Evolutionary conservation across 2,797 vertebrate species (phyloP), one percentile per base, ranked within the genome.

Genomic region (Tinamus major): DNA sequence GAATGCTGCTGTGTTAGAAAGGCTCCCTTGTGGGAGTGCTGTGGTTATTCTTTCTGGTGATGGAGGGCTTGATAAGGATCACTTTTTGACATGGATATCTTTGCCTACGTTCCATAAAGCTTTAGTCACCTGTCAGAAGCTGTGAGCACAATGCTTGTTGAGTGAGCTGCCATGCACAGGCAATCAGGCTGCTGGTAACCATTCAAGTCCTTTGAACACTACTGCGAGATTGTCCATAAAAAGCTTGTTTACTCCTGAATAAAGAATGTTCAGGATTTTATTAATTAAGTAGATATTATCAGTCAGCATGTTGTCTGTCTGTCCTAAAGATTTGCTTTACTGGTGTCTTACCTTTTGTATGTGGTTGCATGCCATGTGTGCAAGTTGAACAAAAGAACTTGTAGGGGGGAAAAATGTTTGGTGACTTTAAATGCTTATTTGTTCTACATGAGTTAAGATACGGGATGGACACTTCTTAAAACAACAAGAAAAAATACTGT

Each of bases 1-100:
- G 79, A 94, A 51, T 0, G 0, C 26, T 10, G 0, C 0, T 0
- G 70, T 0, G 0, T 94, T 51, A 10, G 14, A 89, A 89, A 48
- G 27, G 48, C 64, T 95, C 65, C 35, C 64, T 44, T 55, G 55
- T 1, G 12, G 37, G 65, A 78, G 23, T 18, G 70, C 23, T 21
- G 0, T 49, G 55, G 21, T 68, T 64, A 20, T 64, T 80, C 76
- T 49, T 82, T 65, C 62, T 95, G 89, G 79, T 61, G 95, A 87
- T 0, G 1, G 86, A 77, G 37, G 1, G 33, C 49, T 83, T 5
- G 88, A 90, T 94, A 92, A 94, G n/a, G 84, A 96, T 95, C 69
- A 0, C 16, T n/a, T 49, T 49, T 79, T 83, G 92, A 75, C 76
- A 87, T 69, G 69, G 84, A 55, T 90, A 63, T 78, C 89, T 87